phyloP scores from a whole-genome alignment of 2,888 invertebrate genomes.

The Patella depressa region DNA sequence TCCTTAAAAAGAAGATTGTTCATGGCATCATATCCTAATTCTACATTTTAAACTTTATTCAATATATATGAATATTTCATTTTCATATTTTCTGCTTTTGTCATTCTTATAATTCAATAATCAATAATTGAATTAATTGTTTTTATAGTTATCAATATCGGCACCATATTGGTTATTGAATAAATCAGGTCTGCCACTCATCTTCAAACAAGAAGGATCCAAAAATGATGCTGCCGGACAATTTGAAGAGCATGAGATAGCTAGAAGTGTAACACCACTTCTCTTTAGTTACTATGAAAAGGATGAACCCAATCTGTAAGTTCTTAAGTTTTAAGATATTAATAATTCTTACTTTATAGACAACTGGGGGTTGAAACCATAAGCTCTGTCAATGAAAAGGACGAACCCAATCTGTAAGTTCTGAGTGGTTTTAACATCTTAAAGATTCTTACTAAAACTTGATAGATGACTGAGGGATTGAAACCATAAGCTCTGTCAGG shows the following conservation, averaged over 20 bases:
- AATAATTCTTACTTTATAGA: not conserved
- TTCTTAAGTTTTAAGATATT: slow-evolving; percentile 7
- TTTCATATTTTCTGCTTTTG: no score
- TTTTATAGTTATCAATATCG: slow-evolving; percentile 79
- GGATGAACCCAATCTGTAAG: slow-evolving; percentile 76
- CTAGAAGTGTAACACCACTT: slow-evolving; percentile 91
- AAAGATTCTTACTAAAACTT: not conserved
- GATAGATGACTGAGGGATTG: not conserved
- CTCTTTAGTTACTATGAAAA: slow-evolving; percentile 94
- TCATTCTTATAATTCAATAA: no score
- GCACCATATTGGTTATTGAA: slow-evolving; percentile 97
- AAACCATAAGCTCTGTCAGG: slow-evolving; percentile 72
- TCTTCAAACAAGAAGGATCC: slow-evolving; percentile 86
- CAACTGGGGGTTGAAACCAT: not conserved
- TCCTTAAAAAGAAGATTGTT: no score
- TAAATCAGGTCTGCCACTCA: slow-evolving; percentile 93
- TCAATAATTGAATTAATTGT: no score
- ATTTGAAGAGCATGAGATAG: slow-evolving; percentile 94
- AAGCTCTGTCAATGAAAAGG: slow-evolving; percentile 81
- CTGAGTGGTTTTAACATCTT: not conserved
- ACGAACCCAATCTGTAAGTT: slow-evolving; percentile 74
- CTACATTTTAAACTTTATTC: no score
- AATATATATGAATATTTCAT: no score
- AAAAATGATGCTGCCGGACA: slow-evolving; percentile 80
- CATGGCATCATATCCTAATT: no score